Evolutionary conservation across 1,140 invertebrate genomes (phyloP).

Genomic region (Papilio dardanus): DNA sequence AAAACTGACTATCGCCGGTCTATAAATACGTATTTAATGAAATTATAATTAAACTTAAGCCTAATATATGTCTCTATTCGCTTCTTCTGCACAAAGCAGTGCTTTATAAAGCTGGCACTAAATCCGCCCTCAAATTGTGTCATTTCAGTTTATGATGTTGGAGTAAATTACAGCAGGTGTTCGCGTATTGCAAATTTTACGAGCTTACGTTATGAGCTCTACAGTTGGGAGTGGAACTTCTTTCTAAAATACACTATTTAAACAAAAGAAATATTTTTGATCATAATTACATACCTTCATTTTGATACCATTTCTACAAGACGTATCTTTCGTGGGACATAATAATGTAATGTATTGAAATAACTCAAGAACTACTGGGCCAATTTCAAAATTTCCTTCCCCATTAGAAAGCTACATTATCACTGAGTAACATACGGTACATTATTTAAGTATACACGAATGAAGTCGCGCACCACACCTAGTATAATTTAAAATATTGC

Average conservation of each 20-base stretch:
- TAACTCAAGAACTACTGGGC: no score
- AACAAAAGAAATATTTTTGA: background rate
- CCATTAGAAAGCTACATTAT: no score
- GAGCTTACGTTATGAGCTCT: background rate
- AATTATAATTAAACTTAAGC: no score
- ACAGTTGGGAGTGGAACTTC: background rate
- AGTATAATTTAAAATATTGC: background rate
- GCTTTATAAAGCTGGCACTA: background rate
- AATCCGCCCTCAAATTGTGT: background rate
- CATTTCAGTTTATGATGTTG: slow-evolving; percentile 5
- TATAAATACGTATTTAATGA: no score
- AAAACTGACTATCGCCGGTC: no score
- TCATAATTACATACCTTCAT: no score
- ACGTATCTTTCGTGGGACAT: background rate
- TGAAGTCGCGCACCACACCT: no score
- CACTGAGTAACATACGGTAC: background rate
- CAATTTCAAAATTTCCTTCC: no score
- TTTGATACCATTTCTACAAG: no score
- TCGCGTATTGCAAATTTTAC: slow-evolving; percentile 6
- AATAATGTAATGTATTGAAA: no score
- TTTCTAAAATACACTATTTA: background rate
- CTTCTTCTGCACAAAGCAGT: background rate
- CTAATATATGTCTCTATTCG: background rate
- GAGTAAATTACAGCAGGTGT: slow-evolving; percentile 16
- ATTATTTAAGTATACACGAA: no score